Percentiles rank a stretch among this genome's conserved stretches.
These are phyloP conservation scores for Pseudomugil tenellus DNA, from an alignment of 2,797 vertebrate species.

Conservation along the genomic window DNA sequence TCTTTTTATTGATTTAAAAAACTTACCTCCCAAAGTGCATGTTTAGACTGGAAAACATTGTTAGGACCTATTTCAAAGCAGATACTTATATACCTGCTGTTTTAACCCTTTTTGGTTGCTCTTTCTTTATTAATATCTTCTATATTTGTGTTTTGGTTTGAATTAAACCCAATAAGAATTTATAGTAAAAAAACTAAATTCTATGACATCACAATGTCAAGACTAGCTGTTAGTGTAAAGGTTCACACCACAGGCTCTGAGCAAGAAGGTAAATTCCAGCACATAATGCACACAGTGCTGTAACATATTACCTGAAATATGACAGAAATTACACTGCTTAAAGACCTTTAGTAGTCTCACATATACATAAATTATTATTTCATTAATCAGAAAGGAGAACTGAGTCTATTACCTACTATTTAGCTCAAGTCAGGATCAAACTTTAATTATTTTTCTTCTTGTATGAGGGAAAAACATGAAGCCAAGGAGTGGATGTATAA, in stretches of 20 bases:
- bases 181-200: neutral
- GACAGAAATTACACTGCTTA: neutral
- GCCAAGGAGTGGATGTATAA: neutral
- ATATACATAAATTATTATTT: neutral
- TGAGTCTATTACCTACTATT: neutral
- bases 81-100: neutral
- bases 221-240: neutral
- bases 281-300: neutral
- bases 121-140: neutral
- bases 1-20: neutral
- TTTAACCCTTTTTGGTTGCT: neutral
- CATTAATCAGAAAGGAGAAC: neutral
- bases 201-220: neutral
- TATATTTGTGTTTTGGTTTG: neutral
- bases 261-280: neutral
- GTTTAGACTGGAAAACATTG: neutral
- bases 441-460: neutral
- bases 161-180: neutral
- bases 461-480: neutral
- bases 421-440: conserved; percentile 1
- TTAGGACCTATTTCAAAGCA: neutral
- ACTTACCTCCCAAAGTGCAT: too few species aligned
- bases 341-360: neutral
- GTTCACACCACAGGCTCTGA: neutral
- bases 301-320: neutral